These are phyloP conservation scores for Microcebus lehilahytsara DNA, from an alignment of 2,113 vertebrate genomes.

Conservation along the genomic window DNA sequence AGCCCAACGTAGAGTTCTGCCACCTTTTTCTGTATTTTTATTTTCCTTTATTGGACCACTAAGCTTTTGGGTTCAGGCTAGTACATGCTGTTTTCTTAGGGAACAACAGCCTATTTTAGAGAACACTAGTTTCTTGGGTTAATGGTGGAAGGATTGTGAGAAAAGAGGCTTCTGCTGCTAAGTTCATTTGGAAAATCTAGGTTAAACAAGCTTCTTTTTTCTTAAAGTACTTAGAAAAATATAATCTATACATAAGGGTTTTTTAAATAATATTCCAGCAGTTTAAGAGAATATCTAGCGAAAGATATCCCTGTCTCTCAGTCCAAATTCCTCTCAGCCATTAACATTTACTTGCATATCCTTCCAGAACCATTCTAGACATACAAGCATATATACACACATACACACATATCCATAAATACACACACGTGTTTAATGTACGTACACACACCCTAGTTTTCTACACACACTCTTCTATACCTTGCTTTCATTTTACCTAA, in stretches of 20 bases:
- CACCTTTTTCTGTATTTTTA: background rate
- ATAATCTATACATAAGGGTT: background rate
- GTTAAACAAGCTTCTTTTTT: background rate
- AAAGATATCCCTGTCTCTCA: background rate
- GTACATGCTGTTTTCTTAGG: background rate
- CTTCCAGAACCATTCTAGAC: background rate
- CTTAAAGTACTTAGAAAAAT: background rate
- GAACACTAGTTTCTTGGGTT: background rate
- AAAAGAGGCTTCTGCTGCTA: background rate
- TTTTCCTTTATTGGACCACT: background rate
- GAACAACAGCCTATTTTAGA: background rate
- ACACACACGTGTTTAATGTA: background rate
- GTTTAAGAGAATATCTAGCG: background rate
- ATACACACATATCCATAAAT: background rate
- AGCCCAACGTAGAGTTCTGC: background rate
- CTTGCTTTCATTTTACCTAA: background rate
- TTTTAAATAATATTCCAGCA: background rate
- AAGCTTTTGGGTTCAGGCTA: background rate
- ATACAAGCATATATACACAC: background rate
- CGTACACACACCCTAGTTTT: background rate
- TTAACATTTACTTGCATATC: background rate
- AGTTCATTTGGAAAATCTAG: background rate
- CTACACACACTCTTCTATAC: background rate
- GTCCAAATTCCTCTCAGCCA: background rate
- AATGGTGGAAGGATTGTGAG: background rate